These are phyloP conservation scores for Laspeyria flexula DNA, from an alignment of 2,888 invertebrate genomes.

Conservation along the genomic window DNA sequence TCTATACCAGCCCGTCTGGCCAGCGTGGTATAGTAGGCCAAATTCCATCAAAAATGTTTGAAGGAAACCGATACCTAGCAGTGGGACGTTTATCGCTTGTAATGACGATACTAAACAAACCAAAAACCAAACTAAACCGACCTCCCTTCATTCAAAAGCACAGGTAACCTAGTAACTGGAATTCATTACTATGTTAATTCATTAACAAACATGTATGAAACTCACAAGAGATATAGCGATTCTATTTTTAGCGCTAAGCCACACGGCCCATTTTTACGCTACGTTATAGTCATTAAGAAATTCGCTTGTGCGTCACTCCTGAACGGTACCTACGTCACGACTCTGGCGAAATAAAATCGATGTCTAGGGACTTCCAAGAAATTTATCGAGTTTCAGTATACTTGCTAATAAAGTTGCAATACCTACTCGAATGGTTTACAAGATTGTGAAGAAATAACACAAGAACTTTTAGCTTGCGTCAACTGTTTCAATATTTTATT, in stretches of 20 bases:
- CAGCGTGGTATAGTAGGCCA: too few species aligned
- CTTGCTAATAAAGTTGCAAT: neutral
- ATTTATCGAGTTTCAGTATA: slow-evolving; percentile 1
- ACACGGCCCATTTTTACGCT: slow-evolving; percentile 1
- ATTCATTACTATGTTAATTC: neutral
- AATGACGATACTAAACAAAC: too few species aligned
- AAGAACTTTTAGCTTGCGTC: neutral
- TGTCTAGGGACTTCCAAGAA: neutral
- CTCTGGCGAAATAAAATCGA: slow-evolving; percentile 10
- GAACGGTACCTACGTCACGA: slow-evolving; percentile 4
- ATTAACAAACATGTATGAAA: neutral
- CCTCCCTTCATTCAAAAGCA: too few species aligned
- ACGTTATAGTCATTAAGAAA: slow-evolving; percentile 5
- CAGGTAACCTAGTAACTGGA: neutral
- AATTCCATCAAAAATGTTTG: too few species aligned
- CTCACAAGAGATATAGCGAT: neutral
- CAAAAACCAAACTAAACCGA: too few species aligned
- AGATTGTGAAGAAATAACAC: slow-evolving; percentile 5
- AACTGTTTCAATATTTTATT: neutral
- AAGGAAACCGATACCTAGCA: too few species aligned
- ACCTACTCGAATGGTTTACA: neutral
- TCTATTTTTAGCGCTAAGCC: slow-evolving; percentile 1
- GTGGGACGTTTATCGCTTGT: too few species aligned
- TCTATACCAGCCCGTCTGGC: too few species aligned
- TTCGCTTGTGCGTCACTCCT: slow-evolving; percentile 4